phyloP scores from a whole-genome alignment of 2,113 vertebrate species.

The Paramisgurnus dabryanus region DNA sequence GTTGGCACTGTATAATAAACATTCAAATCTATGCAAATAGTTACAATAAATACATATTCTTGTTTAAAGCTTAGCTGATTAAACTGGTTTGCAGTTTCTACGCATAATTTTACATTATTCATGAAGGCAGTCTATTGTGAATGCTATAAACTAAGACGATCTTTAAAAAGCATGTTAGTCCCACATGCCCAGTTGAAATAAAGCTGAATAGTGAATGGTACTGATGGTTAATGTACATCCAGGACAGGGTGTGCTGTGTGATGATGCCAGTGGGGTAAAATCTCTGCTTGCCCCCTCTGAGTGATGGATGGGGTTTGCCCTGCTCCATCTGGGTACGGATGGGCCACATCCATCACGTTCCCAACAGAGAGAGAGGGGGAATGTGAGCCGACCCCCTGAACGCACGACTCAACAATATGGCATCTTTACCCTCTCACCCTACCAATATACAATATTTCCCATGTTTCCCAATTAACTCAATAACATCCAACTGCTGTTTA shows the following conservation, averaged over 20 bases:
- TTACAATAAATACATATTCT: too few relatives aligned
- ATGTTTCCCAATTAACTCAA: constrained; percentile 29
- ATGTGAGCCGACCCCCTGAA: constrained; percentile 71
- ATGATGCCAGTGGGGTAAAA: constrained; percentile 67
- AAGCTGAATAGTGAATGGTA: not conserved
- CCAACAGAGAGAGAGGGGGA: constrained; percentile 74
- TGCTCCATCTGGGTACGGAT: constrained; percentile 86
- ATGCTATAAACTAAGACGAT: too few relatives aligned
- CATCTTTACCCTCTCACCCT: constrained; percentile 24
- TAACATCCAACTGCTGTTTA: constrained; percentile 21
- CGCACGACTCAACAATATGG: constrained; percentile 57
- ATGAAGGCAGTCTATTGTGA: too few relatives aligned
- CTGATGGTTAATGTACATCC: constrained; percentile 11
- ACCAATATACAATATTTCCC: constrained; percentile 25
- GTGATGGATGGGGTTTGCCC: constrained; percentile 86
- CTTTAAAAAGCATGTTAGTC: not conserved
- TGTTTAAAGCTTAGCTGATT: too few relatives aligned
- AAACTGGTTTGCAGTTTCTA: too few relatives aligned
- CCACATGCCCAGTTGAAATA: not conserved
- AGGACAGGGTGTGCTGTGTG: constrained; percentile 64
- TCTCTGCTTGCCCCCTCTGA: constrained; percentile 78
- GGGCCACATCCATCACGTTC: constrained; percentile 86
- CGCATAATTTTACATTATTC: too few relatives aligned
- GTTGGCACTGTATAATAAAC: too few relatives aligned
- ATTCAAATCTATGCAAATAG: too few relatives aligned